Base-by-base conservation (phyloP, 64 coral and sea anemone species). In the Anthopleura sola region DNA sequence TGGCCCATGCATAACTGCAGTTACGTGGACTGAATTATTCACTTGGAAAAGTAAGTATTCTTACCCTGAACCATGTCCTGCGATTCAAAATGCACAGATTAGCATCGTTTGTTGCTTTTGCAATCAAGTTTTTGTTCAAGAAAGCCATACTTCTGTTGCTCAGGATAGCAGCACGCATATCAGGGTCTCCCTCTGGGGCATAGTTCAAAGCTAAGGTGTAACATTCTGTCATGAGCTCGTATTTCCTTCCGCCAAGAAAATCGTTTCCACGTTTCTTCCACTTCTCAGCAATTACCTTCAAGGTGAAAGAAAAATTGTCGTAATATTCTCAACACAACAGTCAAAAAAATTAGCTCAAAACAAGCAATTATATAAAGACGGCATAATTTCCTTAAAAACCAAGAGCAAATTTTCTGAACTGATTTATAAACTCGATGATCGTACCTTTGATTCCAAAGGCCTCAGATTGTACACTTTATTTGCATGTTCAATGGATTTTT, bases 211-310 rank as follows among this genome's bases (percentile, higher is more conserved):
- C 89, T 48, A 91, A 56, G 16, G 89, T 86, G 60, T 91, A 91
- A 58, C 75, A 91, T 21, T 82, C 83, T 51, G 58, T 78, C 57
- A 91, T 81, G 15, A 91, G 36, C 40, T 81, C 37, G 58, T 86
- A 50, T 26, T 20, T 75, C 20, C 44, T 90, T 78, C 77, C 62
- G 38, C 75, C 75, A 19, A 90, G 55, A 17, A 90, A 83, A 29
- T 84, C 81, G 57, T 90, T 90, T 1, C 88, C 88, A 44, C 88
- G 82, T 71, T 90, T 83, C 34, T 90, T 90, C 88, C 88, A 90
- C 37, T 83, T 76, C 37, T 90, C 83, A 47, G 88, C 68, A 34
- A 83, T 74, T 76, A 18, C 69, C 88, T 90, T 13, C 0, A 87
- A 71, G 23, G n/a, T 62, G 24, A 26, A 62, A 62, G 11, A 1